These are phyloP conservation scores for Menura novaehollandiae DNA, from an alignment of 2,113 vertebrate species.

Conservation along the genomic window DNA sequence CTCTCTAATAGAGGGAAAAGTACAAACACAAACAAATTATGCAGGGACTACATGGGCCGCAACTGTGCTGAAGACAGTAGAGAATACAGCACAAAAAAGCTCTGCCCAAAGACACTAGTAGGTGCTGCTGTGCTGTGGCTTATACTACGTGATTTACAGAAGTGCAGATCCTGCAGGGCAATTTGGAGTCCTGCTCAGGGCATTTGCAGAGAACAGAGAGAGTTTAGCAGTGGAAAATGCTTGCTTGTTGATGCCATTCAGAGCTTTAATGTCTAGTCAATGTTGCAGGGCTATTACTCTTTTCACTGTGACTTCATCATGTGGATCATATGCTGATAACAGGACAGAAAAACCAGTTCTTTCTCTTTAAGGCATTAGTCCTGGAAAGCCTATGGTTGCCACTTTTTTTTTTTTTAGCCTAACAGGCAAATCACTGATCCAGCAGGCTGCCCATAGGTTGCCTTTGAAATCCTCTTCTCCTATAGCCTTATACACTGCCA, in stretches of 20 bases:
- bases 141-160: not conserved
- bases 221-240: not conserved
- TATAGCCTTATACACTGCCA: not conserved
- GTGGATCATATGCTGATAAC: not conserved
- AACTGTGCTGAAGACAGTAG: not conserved
- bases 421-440: not conserved
- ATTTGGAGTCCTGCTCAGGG: not conserved
- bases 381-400: not conserved
- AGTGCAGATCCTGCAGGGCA: not conserved
- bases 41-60: not conserved
- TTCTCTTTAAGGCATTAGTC: not conserved
- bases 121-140: not conserved
- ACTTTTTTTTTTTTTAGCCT: not conserved
- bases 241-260: not conserved
- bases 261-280: not conserved
- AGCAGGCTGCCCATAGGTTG: not conserved
- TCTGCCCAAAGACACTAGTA: not conserved
- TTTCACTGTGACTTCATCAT: not conserved
- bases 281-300: not conserved
- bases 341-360: not conserved
- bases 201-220: not conserved
- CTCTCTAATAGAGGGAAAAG: not conserved
- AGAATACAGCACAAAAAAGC: not conserved
- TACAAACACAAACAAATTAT: not conserved
- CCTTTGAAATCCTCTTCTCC: not conserved